Base-by-base conservation (phyloP, 2,113 vertebrate genomes). In the Aix galericulata region DNA sequence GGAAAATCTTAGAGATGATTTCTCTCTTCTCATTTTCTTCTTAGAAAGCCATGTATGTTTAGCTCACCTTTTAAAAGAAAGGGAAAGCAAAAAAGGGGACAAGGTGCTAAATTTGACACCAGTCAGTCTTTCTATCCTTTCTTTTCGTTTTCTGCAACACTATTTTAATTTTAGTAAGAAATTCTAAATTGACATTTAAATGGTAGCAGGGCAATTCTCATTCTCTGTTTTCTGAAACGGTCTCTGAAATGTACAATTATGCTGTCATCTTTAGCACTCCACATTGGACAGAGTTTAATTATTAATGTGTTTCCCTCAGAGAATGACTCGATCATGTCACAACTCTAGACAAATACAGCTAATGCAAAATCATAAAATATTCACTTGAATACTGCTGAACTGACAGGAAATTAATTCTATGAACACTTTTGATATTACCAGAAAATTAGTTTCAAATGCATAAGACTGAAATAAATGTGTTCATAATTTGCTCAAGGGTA, bases 311-410 rank as follows among this genome's bases (percentile, higher is more conserved):
- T 99, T 99, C 98, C 98, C 98, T 98, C 97, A 93, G 98, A 98
- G 98, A 97, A 98, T 98, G 98, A 98, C 98, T 99, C 97, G 98
- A 99, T 99, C 98, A 97, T 99, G 98, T 99, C 99, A 98, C 98
- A 99, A 99, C 98, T 98, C 98, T 98, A 98, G 98, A 98, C 98
- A 99, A 99, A 99, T 98, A 99, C 97, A 98, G 98, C 98, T 98
- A 98, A 99, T 99, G 99, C 97, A 98, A 98, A 98, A 98, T 99
- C 98, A 99, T 99, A 97, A 99, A 99, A 99, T 99, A 99, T 99
- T 99, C 98, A 99, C 98, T 97, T 96, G 96, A 98, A 98, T 98
- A 98, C 98, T 98, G 98, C 98, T 98, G 98, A 98, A 98, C 98
- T 98, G 98, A 98, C 98, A 98, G 98, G 98, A 98, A 98, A 98